A percentile compares a stretch with the other conserved stretches of the same genome.
Evolutionary conservation across 92 coral and sea anemone genomes (phyloP).

Genomic region (Anthopleura xanthogrammica): DNA sequence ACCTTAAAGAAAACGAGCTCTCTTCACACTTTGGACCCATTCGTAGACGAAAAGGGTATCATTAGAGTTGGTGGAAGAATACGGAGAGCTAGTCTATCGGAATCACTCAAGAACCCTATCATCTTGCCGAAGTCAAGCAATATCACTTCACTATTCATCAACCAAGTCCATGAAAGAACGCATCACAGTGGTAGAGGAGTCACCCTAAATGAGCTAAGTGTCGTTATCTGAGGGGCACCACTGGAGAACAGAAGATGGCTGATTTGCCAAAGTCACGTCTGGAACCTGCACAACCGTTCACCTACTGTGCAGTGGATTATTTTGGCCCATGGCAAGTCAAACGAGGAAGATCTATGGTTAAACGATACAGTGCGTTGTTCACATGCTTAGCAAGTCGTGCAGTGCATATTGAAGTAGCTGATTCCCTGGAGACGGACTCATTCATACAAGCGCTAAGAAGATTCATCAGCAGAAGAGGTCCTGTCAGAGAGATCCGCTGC

Average conservation of each 20-base stretch:
- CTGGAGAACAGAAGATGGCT: conserved; percentile 67
- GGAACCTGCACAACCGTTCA: conserved; percentile 53
- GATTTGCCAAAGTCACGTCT: conserved; percentile 58
- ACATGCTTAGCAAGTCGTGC: conserved; percentile 51
- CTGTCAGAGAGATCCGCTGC: conserved; percentile 33
- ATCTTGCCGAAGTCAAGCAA: conserved; percentile 57
- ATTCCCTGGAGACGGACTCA: conserved; percentile 44
- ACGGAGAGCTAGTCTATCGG: conserved; percentile 32
- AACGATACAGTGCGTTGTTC: conserved; percentile 54
- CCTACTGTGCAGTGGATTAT: conserved; percentile 43
- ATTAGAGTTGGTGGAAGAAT: conserved; percentile 56
- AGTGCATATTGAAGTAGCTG: conserved; percentile 50
- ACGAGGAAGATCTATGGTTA: conserved; percentile 44
- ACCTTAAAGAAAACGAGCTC: conserved; percentile 38
- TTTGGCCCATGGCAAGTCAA: conserved; percentile 61
- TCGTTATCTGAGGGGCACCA: conserved; percentile 47
- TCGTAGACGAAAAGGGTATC: conserved; percentile 42
- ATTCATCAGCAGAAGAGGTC: conserved; percentile 41
- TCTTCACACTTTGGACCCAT: conserved; percentile 44
- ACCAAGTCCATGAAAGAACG: conserved; percentile 43
- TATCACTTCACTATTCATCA: conserved; percentile 32
- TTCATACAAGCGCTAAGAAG: conserved; percentile 50
- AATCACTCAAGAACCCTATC: conserved; percentile 38
- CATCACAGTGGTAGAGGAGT: conserved; percentile 53
- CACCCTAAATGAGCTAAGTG: conserved; percentile 52